Base-by-base conservation (phyloP, 2,888 invertebrate genomes). In the Germaria angustata region DNA sequence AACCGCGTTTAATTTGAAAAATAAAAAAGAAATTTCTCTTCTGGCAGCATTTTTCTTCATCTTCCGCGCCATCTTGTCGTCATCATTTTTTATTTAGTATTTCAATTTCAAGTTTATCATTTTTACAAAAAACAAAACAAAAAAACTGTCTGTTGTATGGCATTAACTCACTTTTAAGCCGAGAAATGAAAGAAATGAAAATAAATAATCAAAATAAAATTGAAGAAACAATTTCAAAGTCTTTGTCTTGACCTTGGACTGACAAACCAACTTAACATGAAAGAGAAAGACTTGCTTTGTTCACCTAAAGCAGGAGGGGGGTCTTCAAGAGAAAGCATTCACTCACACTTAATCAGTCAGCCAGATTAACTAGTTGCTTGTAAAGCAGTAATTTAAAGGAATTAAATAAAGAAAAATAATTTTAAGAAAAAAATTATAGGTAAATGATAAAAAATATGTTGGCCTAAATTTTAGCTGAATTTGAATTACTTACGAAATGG, bases 191-290 rank as follows among this genome's bases (percentile, higher is more conserved):
- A 73, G 68, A 61, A 57, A 69, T 41, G 55, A 79, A 65, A 36
- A 68, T 39, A 24, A 53, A 44, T 57, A 65, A 61, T 72, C 72
- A 78, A 78, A 66, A 78, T 61, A 66, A 78, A 75, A 65, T 65
- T 55, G 44, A 75, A 75, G 73, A 75, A 61, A 76, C 20, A 63
- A 55, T 88, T 89, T 89, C 89, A 88, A 89, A 89, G 89, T 88
- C 89, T 89, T 89, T 88, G 87, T 87, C 89, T 89, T 89, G 89
- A 89, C 89, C 89, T 89, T 89, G 89, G 88, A 89, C 89, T 89
- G 87, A 65, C 85, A 84, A 85, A 84, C 83, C 82, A 66, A 82
- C 69, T 82, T 78, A 75, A 73, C 73, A 63, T 68, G 32, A 66
- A 75, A 51, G 78, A 84, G 82, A 84, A 81, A 84, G 80, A 80